Conservation (phyloP, 1,140 invertebrate species). For the Dendroctonus ponderosae region DNA sequence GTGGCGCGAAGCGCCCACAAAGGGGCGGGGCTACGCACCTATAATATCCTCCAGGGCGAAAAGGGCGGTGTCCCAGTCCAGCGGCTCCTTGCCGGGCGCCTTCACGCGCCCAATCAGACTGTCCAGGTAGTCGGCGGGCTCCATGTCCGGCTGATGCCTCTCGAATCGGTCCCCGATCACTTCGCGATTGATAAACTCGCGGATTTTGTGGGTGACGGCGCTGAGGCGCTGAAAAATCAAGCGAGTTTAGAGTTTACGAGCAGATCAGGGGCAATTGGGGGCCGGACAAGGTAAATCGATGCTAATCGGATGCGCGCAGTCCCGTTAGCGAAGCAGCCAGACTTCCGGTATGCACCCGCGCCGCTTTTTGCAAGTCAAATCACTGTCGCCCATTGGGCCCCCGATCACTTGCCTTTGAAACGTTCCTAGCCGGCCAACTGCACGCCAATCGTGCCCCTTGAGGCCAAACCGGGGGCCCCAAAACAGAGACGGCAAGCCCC, state of each 20-base stretch:
- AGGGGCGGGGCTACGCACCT: slow-evolving; percentile 5
- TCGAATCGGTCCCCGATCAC: slow-evolving; percentile 64
- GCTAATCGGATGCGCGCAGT: no score
- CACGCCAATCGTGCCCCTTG: no score
- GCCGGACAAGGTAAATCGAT: no score
- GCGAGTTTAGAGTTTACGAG: no score
- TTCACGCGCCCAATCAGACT: slow-evolving; percentile 64
- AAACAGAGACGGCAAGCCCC: no score
- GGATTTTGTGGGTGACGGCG: slow-evolving; percentile 64
- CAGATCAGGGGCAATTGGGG: no score
- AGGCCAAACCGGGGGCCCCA: no score
- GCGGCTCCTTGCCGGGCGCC: slow-evolving; percentile 44
- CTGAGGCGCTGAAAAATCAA: slow-evolving; percentile 55
- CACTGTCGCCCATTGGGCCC: neutral
- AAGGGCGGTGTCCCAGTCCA: slow-evolving; percentile 64
- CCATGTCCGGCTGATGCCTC: slow-evolving; percentile 55
- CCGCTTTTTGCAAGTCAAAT: neutral
- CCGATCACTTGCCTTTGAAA: no score
- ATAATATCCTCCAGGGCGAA: slow-evolving; percentile 82
- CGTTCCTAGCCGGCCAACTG: no score
- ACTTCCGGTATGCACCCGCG: neutral
- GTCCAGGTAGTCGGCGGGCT: slow-evolving; percentile 70
- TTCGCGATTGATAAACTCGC: slow-evolving; percentile 67
- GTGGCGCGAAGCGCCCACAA: neutral
- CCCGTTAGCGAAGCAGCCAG: no score